A percentile compares a stretch with the other conserved stretches of the same genome.
Conservation (phyloP, 2,113 vertebrate genomes). For the Sitta europaea region DNA sequence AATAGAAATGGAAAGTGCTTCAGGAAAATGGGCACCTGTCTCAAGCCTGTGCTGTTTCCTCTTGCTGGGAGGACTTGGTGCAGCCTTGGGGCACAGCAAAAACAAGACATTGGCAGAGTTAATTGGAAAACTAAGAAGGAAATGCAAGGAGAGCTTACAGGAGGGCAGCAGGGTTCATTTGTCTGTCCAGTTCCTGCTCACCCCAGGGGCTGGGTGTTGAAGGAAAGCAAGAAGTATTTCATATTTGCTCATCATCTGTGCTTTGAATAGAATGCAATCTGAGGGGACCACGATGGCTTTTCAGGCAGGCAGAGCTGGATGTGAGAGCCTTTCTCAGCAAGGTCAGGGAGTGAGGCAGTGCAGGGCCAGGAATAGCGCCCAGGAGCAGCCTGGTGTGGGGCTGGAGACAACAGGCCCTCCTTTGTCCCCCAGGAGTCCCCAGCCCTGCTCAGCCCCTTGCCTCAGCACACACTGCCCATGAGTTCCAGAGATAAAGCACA, state of each 20-base stretch:
- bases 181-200: background rate
- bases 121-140: background rate
- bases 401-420: conserved; percentile 39
- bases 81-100: background rate
- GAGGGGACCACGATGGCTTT: background rate
- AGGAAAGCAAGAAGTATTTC: background rate
- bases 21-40: background rate
- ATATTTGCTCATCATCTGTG: background rate
- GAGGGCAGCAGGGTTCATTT: background rate
- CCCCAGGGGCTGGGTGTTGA: background rate
- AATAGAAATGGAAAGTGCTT: background rate
- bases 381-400: background rate
- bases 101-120: background rate
- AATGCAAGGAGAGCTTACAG: background rate
- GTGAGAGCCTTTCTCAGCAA: background rate
- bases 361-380: background rate
- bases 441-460: background rate
- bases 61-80: background rate
- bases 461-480: background rate
- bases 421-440: background rate
- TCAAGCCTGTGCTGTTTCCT: background rate
- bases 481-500: background rate
- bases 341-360: background rate
- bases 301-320: background rate
- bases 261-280: background rate